These are phyloP conservation scores for Cotesia glomerata DNA, from an alignment of 1,140 invertebrate species.

Conservation along the genomic window DNA sequence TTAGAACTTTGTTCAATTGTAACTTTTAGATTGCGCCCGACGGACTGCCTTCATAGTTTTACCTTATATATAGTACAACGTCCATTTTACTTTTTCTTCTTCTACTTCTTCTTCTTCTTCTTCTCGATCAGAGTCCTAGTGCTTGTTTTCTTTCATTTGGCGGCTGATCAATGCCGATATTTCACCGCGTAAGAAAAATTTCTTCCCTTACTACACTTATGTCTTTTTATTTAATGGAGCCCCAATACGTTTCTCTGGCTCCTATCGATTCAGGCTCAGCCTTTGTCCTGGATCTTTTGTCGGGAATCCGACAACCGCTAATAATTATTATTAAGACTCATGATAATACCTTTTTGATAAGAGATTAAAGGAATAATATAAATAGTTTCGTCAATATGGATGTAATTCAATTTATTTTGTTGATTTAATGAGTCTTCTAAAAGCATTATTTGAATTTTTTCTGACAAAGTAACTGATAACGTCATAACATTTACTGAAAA, in stretches of 20 bases:
- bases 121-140: not conserved
- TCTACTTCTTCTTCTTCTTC: constrained; percentile 7
- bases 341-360: not conserved
- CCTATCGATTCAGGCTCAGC: constrained; percentile 23
- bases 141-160: not conserved
- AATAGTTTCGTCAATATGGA: no score
- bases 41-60: constrained; percentile 2
- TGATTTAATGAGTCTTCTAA: no score
- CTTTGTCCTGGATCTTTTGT: constrained; percentile 25
- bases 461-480: no score
- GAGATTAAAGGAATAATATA: not conserved
- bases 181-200: constrained; percentile 24
- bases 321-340: constrained; percentile 28
- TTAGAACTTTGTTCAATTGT: constrained; percentile 39
- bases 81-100: not conserved
- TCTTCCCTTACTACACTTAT: not conserved
- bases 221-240: not conserved
- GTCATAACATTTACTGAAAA: no score
- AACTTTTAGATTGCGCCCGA: constrained; percentile 35
- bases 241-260: not conserved
- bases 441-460: no score
- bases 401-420: no score
- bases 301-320: constrained; percentile 19
- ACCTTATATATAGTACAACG: not conserved
- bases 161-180: constrained; percentile 23